These are phyloP conservation scores for Eubasilissa regina DNA, from an alignment of 1,140 invertebrate genomes.

Conservation along the genomic window DNA sequence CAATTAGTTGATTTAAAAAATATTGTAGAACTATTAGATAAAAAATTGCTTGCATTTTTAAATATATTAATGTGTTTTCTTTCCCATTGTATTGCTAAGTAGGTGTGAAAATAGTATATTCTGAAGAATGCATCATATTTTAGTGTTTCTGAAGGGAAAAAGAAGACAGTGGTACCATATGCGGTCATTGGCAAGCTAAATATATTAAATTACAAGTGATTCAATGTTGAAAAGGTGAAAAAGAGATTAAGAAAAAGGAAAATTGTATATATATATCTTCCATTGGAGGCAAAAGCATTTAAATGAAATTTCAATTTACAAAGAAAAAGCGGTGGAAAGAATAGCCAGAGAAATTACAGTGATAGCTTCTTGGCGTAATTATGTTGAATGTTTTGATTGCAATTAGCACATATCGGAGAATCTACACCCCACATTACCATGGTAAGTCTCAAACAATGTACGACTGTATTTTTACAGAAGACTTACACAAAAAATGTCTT, in stretches of 20 bases:
- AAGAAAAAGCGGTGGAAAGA: constrained; percentile 7
- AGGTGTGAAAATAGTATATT: too few relatives aligned
- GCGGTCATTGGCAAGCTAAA: not conserved
- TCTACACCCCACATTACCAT: too few relatives aligned
- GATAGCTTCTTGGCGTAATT: not conserved
- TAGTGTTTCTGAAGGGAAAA: too few relatives aligned
- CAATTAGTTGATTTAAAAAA: too few relatives aligned
- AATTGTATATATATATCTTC: not conserved
- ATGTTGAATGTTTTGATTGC: not conserved
- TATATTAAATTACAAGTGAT: constrained; percentile 2
- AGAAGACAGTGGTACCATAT: not conserved
- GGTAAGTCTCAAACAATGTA: too few relatives aligned
- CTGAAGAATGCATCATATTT: too few relatives aligned
- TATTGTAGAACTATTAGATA: too few relatives aligned
- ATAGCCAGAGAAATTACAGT: not conserved
- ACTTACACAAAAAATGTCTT: not conserved
- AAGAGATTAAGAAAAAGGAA: not conserved
- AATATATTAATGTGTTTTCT: too few relatives aligned
- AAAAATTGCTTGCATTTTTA: too few relatives aligned
- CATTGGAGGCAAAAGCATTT: not conserved
- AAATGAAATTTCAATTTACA: not conserved
- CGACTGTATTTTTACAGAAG: too few relatives aligned
- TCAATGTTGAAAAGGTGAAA: not conserved
- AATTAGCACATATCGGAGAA: too few relatives aligned
- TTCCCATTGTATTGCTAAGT: too few relatives aligned